phyloP scores from a whole-genome alignment of 2,113 vertebrate species.

The Carassius gibelio region DNA sequence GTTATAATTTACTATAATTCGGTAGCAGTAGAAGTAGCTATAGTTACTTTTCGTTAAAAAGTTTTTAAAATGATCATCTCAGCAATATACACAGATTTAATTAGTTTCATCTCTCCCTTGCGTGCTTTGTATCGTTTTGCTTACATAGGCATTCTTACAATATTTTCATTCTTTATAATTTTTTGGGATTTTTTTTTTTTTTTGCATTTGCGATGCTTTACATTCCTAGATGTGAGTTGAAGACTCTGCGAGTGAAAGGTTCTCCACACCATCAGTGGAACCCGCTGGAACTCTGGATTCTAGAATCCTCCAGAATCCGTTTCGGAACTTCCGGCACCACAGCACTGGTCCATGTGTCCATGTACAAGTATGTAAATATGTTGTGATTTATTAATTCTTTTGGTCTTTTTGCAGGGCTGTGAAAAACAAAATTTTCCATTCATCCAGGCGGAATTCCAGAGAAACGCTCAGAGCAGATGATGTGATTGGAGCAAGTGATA shows the following conservation, averaged over 20 bases:
- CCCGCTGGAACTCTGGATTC: constrained; percentile 5
- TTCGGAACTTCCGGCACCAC: constrained; percentile 49
- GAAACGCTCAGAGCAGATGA: background rate
- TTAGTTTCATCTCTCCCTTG: constrained; percentile 58
- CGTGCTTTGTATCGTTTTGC: constrained; percentile 60
- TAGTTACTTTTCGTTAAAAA: constrained; percentile 73
- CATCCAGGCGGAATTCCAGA: constrained; percentile 20
- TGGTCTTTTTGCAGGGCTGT: constrained; percentile 40
- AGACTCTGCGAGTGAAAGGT: constrained; percentile 58
- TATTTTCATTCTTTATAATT: constrained; percentile 58
- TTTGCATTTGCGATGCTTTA: constrained; percentile 67
- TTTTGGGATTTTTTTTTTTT: constrained; percentile 1
- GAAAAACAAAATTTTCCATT: constrained; percentile 19
- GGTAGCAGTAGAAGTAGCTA: constrained; percentile 68
- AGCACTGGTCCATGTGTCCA: constrained; percentile 62
- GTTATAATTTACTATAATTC: constrained; percentile 56
- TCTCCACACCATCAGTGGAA: constrained; percentile 50
- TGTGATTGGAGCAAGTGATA: constrained; percentile 14
- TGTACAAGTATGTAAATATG: constrained; percentile 46
- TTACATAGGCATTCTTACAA: constrained; percentile 63
- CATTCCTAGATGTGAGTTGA: constrained; percentile 72
- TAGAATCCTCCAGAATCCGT: constrained; percentile 16
- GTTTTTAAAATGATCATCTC: constrained; percentile 66
- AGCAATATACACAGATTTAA: constrained; percentile 67
- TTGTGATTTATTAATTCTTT: constrained; percentile 8